These are phyloP conservation scores for Cetonia aurata DNA, from an alignment of 2,888 invertebrate species.

Conservation along the genomic window DNA sequence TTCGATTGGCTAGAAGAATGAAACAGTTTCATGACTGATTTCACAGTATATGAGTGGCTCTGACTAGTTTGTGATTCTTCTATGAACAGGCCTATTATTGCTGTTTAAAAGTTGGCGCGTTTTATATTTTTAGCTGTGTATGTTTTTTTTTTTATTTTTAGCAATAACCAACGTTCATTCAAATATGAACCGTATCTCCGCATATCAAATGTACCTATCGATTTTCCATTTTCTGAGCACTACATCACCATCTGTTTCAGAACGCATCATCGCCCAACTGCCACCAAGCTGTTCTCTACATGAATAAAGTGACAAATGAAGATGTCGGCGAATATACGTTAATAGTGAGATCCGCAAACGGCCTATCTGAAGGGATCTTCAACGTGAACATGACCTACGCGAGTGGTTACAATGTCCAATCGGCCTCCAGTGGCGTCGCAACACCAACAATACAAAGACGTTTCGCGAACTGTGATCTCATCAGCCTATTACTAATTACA, in stretches of 20 bases:
- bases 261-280: conserved; percentile 71
- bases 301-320: conserved; percentile 70
- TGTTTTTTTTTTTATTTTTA: no score
- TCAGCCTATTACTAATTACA: conserved; percentile 18
- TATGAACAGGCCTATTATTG: no score
- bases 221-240: conserved; percentile 20
- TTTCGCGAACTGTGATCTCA: conserved; percentile 56
- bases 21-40: no score
- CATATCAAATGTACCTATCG: conserved; percentile 19
- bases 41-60: no score
- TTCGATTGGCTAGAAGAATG: no score
- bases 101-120: no score
- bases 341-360: conserved; percentile 73
- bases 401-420: conserved; percentile 63
- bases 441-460: conserved; percentile 15
- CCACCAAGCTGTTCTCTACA: conserved; percentile 72
- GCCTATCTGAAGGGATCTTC: conserved; percentile 74
- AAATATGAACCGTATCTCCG: background rate
- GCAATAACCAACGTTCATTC: background rate
- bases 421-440: conserved; percentile 46
- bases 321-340: conserved; percentile 76
- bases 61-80: no score
- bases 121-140: no score
- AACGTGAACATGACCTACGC: conserved; percentile 73
- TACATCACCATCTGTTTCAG: conserved; percentile 64